Percentiles rank a stretch among this genome's conserved stretches.
Evolutionary conservation across 2,113 vertebrate species (phyloP).

Genomic region (Terrapene triunguis): DNA sequence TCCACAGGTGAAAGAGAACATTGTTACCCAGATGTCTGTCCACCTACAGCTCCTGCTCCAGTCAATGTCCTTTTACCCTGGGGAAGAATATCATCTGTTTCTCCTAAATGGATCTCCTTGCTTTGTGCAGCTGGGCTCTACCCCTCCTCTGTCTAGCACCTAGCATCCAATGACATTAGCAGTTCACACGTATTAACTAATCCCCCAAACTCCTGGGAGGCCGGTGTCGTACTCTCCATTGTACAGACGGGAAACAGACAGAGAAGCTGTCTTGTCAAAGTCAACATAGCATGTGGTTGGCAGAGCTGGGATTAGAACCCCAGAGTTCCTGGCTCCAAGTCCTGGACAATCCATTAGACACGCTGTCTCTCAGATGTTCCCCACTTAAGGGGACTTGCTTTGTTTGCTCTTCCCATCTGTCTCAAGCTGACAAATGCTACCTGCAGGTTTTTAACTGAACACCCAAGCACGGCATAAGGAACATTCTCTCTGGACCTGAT

Average conservation of each 20-base stretch:
- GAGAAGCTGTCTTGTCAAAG: neutral
- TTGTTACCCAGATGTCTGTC: neutral
- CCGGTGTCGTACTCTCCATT: neutral
- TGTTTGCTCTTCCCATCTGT: neutral
- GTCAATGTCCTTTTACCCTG: neutral
- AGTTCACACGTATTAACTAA: neutral
- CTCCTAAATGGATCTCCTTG: neutral
- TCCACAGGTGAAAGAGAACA: accelerated
- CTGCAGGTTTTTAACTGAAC: neutral
- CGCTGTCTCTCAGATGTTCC: neutral
- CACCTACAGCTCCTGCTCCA: neutral
- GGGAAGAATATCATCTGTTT: neutral
- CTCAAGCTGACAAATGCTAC: neutral
- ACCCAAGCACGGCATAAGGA: too few relatives aligned
- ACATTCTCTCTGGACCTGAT: neutral
- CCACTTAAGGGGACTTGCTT: neutral
- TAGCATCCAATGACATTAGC: neutral
- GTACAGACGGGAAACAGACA: neutral
- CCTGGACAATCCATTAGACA: neutral
- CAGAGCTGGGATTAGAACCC: neutral
- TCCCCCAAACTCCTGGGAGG: neutral
- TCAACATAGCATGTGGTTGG: neutral
- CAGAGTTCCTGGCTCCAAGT: neutral
- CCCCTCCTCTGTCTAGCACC: neutral
- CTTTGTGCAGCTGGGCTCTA: neutral